A percentile compares a stretch with the other conserved stretches of the same genome.
phyloP scores from a whole-genome alignment of 2,888 invertebrate genomes.

The Rotaria magnacalcarata region DNA sequence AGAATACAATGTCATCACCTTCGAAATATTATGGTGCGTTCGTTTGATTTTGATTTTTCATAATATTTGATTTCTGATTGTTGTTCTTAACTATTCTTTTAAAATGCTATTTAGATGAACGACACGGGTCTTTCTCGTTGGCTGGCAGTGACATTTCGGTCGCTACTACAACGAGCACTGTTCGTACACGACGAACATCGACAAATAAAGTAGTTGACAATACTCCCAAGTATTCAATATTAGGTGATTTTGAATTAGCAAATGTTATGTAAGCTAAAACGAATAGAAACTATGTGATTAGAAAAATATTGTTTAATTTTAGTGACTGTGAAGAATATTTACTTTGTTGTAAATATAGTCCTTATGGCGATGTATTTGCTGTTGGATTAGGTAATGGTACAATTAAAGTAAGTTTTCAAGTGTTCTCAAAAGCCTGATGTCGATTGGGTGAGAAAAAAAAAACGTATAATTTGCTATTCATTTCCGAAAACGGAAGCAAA shows the following conservation, averaged over 20 bases:
- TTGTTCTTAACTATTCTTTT: neutral
- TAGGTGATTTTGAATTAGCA: conserved; percentile 33
- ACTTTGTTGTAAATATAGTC: conserved; percentile 43
- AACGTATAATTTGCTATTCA: neutral
- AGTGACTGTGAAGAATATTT: conserved; percentile 42
- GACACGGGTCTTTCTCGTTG: neutral
- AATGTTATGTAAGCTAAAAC: conserved; percentile 5
- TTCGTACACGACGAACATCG: neutral
- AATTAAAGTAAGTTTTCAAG: conserved; percentile 40
- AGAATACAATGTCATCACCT: neutral
- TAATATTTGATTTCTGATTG: neutral
- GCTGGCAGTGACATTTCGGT: neutral
- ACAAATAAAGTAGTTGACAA: neutral
- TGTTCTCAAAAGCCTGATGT: neutral
- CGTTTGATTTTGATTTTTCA: neutral
- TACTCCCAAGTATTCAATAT: neutral
- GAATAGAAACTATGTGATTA: neutral
- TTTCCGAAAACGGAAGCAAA: neutral
- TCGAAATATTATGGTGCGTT: neutral
- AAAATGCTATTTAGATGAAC: neutral
- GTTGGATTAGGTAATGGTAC: conserved; percentile 41
- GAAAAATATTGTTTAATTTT: neutral
- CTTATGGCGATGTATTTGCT: conserved; percentile 40
- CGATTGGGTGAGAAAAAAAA: neutral
- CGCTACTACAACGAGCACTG: neutral